Conservation (phyloP, 2,797 vertebrate genomes). For the Gallinago nigripennis region DNA sequence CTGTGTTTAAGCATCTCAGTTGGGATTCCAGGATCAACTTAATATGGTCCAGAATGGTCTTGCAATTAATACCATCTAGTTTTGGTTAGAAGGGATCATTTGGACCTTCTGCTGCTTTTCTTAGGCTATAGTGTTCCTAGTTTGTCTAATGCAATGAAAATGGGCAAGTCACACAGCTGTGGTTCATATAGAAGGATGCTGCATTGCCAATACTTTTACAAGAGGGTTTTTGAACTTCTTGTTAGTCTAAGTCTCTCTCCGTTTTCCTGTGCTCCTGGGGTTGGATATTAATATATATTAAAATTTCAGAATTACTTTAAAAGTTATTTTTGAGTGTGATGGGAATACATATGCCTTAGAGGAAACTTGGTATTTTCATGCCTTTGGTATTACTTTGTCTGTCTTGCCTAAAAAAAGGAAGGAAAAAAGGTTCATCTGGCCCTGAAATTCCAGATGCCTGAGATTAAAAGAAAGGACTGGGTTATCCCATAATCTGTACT, state of each 20-base stretch:
- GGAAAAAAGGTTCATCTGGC: conserved; percentile 28
- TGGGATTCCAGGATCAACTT: neutral
- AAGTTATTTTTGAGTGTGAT: conserved; percentile 16
- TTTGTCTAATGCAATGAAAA: neutral
- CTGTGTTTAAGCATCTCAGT: neutral
- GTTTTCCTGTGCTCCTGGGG: neutral
- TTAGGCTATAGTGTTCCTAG: neutral
- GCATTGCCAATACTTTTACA: neutral
- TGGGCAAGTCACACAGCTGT: neutral
- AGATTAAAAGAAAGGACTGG: conserved; percentile 39
- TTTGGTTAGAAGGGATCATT: neutral
- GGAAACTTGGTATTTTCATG: conserved; percentile 13
- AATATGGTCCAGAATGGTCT: neutral
- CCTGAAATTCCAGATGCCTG: conserved; percentile 36
- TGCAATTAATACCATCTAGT: neutral
- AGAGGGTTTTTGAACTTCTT: conserved; percentile 24
- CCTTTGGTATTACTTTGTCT: conserved; percentile 6
- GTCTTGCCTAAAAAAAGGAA: neutral
- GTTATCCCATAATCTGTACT: conserved; percentile 57
- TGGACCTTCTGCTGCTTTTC: neutral
- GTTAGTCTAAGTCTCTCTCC: conserved; percentile 2
- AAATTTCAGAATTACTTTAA: neutral
- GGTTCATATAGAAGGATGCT: neutral
- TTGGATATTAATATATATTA: conserved; percentile 37
- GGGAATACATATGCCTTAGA: conserved; percentile 17